A percentile compares a stretch with the other conserved stretches of the same genome.
Conservation (phyloP, 2,888 invertebrate genomes). For the Ctenicera cuprea region DNA sequence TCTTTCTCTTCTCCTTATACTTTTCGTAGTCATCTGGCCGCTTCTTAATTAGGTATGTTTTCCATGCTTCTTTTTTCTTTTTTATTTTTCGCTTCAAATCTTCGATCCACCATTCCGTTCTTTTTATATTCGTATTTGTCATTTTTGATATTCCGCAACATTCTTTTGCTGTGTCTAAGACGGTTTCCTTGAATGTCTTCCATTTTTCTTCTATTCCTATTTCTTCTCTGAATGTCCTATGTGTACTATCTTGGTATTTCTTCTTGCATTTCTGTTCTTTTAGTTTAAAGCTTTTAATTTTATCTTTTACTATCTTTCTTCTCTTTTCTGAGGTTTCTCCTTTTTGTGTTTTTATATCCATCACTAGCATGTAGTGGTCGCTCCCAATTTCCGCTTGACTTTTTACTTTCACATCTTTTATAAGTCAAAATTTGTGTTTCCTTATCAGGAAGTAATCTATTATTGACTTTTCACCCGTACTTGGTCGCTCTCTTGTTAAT, state of each 20-base stretch:
- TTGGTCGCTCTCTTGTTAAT: background rate
- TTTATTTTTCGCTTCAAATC: constrained; percentile 6
- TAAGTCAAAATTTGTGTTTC: background rate
- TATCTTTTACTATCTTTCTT: constrained; percentile 5
- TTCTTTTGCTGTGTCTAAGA: background rate
- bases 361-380: constrained; percentile 9
- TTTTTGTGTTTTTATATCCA: constrained; percentile 6
- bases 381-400: constrained; percentile 1
- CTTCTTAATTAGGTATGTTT: constrained; percentile 4
- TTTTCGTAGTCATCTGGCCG: background rate
- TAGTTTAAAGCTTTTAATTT: background rate
- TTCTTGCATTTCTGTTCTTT: constrained; percentile 7
- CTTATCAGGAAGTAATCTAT: constrained; percentile 7
- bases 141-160: background rate
- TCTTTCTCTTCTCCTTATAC: background rate
- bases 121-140: constrained; percentile 9
- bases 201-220: constrained; percentile 3
- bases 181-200: background rate
- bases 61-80: background rate
- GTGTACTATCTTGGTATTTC: background rate
- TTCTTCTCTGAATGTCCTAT: constrained; percentile 1
- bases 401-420: constrained; percentile 9
- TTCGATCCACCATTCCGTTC: too few relatives aligned
- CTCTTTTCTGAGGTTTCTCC: background rate
- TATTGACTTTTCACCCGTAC: constrained; percentile 9